Evolutionary conservation across 2,113 vertebrate genomes (phyloP).

Genomic region (Turnix velox): DNA sequence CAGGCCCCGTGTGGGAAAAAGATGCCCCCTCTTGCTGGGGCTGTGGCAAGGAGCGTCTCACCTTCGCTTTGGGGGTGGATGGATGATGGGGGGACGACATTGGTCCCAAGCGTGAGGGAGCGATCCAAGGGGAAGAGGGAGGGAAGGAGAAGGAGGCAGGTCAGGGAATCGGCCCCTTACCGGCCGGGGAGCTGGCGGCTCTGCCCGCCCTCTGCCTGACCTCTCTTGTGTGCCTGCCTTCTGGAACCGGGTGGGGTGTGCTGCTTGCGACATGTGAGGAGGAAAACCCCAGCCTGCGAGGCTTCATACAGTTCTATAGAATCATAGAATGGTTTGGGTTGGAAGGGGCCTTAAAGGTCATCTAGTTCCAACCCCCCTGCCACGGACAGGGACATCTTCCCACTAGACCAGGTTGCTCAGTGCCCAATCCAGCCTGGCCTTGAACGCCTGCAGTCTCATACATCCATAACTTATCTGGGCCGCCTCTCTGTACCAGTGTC

Average conservation of each 20-base stretch:
- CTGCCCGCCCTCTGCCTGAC: rapidly evolving
- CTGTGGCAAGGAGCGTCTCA: background rate
- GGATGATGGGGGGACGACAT: too few species aligned
- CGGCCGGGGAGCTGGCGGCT: background rate
- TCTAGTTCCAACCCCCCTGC: too few species aligned
- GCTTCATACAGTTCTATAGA: background rate
- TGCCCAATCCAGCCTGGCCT: too few species aligned
- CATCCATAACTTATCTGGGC: too few species aligned
- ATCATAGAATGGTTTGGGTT: too few species aligned
- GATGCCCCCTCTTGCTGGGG: background rate
- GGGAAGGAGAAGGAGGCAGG: background rate
- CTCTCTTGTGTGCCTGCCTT: rapidly evolving
- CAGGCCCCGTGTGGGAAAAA: background rate
- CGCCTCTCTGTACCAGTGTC: too few species aligned
- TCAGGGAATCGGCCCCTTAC: background rate
- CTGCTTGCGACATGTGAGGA: background rate
- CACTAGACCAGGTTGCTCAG: too few species aligned
- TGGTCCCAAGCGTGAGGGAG: background rate
- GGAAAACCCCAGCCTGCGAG: background rate
- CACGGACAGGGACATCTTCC: too few species aligned
- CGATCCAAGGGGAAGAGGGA: background rate
- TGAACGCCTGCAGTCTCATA: too few species aligned
- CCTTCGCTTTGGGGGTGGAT: background rate
- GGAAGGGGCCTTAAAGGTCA: too few species aligned
- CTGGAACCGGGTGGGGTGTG: background rate